These are phyloP conservation scores for Oligia latruncula DNA, from an alignment of 2,888 invertebrate genomes.

Conservation along the genomic window DNA sequence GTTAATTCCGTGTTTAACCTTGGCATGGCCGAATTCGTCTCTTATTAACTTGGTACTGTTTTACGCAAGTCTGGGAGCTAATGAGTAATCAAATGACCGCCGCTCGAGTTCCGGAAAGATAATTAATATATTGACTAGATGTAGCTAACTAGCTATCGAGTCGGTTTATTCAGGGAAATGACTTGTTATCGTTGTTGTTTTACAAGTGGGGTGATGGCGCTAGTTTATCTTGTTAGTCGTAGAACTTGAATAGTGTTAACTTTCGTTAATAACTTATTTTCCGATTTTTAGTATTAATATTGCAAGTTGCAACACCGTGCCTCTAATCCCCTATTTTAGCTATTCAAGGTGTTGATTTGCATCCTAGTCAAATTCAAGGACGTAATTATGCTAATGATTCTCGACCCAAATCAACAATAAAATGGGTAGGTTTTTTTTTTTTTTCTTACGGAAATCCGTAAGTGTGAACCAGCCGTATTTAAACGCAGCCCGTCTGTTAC, in stretches of 20 bases:
- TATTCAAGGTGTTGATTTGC: too few species aligned
- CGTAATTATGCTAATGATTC: too few species aligned
- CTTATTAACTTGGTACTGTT: constrained; percentile 35
- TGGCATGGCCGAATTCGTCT: constrained; percentile 27
- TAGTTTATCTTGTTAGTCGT: constrained; percentile 16
- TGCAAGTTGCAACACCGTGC: background rate
- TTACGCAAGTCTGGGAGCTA: constrained; percentile 27
- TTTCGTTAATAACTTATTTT: background rate
- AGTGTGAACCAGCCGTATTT: too few species aligned
- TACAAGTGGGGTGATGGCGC: constrained; percentile 3
- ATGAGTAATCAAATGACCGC: constrained; percentile 28
- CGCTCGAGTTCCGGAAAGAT: constrained; percentile 38
- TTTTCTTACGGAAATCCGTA: too few species aligned
- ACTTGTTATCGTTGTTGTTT: constrained; percentile 37
- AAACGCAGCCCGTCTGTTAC: too few species aligned
- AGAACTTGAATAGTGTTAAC: constrained; percentile 4
- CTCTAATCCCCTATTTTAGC: background rate
- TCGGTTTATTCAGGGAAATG: constrained; percentile 17
- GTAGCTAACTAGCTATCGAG: constrained; percentile 36
- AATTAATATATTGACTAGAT: constrained; percentile 25
- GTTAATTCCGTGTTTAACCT: constrained; percentile 34
- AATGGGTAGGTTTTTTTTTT: too few species aligned
- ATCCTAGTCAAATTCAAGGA: too few species aligned
- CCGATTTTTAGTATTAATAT: background rate
- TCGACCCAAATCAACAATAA: too few species aligned